A percentile compares a stretch with the other conserved stretches of the same genome.
Conservation (phyloP, 2,888 invertebrate species). For the Aspidiotus rigidus region DNA sequence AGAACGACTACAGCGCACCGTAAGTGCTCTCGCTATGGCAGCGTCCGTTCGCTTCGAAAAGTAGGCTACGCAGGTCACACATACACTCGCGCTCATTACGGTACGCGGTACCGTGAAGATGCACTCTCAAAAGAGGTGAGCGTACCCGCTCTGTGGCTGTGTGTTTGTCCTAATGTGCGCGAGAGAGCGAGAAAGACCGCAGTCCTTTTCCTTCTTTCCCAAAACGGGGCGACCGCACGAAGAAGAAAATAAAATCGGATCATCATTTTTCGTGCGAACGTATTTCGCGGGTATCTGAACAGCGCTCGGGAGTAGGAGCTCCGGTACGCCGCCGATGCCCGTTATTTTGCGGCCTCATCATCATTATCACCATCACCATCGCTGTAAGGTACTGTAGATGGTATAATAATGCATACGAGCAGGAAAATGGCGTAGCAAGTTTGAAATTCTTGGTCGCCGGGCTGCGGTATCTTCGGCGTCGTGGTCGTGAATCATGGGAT, state of each 20-base stretch:
- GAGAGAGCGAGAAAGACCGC: background rate
- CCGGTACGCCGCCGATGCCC: too few species aligned
- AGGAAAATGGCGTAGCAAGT: background rate
- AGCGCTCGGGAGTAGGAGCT: too few species aligned
- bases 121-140: too few species aligned
- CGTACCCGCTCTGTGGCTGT: too few species aligned
- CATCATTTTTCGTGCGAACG: slow-evolving; percentile 1
- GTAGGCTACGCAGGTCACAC: slow-evolving; percentile 4
- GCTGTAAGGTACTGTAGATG: too few species aligned
- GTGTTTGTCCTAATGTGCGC: too few species aligned
- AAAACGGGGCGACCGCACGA: background rate
- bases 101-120: background rate
- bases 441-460: background rate
- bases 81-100: background rate
- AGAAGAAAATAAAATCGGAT: background rate
- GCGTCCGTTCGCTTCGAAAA: background rate
- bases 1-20: too few species aligned
- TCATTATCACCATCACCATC: too few species aligned
- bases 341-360: too few species aligned
- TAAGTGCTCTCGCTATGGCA: too few species aligned
- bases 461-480: background rate
- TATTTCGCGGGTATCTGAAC: too few species aligned
- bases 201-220: background rate
- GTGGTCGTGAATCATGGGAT: background rate
- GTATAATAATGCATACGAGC: too few species aligned